Percentiles rank a stretch among this genome's conserved stretches.
Conservation (phyloP, 2,113 vertebrate genomes). For the Eonycteris spelaea region DNA sequence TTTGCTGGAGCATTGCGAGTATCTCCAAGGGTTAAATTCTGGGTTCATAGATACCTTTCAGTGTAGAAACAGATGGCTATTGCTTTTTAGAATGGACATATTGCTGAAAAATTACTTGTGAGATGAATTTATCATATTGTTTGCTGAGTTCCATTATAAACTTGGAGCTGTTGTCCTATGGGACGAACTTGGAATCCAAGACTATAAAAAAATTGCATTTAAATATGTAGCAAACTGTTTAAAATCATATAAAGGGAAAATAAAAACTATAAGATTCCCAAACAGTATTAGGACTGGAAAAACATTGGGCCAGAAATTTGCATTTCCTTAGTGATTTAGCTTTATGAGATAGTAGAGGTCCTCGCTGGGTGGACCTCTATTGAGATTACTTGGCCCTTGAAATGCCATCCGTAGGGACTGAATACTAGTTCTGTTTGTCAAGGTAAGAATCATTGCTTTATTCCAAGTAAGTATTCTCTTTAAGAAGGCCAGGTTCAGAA, state of each 20-base stretch:
- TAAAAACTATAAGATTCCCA: neutral
- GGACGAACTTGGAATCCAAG: conserved; percentile 37
- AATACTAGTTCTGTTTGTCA: conserved; percentile 36
- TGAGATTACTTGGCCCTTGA: conserved; percentile 44
- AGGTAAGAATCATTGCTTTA: conserved; percentile 33
- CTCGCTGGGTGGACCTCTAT: neutral
- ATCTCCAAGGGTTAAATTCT: conserved; percentile 38
- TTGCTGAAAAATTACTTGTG: conserved; percentile 50
- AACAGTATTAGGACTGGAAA: neutral
- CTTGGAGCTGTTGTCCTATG: conserved; percentile 1
- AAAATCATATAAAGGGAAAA: conserved; percentile 19
- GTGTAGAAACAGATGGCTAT: conserved; percentile 29
- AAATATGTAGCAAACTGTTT: conserved; percentile 31
- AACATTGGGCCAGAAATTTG: neutral
- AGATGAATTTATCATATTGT: conserved; percentile 46
- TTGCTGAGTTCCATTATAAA: conserved; percentile 52
- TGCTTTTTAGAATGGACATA: conserved; percentile 45
- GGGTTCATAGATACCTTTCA: conserved; percentile 8
- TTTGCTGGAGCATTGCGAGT: conserved; percentile 39
- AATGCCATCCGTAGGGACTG: conserved; percentile 36
- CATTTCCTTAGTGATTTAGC: conserved; percentile 39
- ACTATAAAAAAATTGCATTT: conserved; percentile 26
- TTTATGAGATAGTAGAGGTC: neutral
- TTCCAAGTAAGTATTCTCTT: conserved; percentile 46
- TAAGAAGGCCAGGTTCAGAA: conserved; percentile 45